phyloP scores from a whole-genome alignment of 2,888 invertebrate genomes.

The Amphiduros pacificus region DNA sequence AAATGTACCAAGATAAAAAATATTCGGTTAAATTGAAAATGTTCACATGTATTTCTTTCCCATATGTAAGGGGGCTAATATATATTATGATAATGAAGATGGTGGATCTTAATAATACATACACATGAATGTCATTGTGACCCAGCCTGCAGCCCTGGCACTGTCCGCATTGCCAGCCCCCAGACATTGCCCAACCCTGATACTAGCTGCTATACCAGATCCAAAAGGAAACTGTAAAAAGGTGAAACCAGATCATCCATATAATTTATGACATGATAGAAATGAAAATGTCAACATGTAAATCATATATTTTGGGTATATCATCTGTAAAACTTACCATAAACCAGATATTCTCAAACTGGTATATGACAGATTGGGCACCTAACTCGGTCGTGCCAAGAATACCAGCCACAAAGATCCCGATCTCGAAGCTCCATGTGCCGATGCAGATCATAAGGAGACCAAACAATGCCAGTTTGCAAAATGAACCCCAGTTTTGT shows the following conservation, averaged over 20 bases:
- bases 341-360: constrained; percentile 19
- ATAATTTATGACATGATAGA: neutral
- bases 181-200: constrained; percentile 27
- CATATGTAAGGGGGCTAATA: too few species aligned
- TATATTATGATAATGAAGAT: too few species aligned
- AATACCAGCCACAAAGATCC: constrained; percentile 10
- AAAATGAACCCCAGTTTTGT: constrained; percentile 8
- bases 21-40: too few species aligned
- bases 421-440: constrained; percentile 10
- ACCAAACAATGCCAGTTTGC: constrained; percentile 5
- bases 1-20: too few species aligned
- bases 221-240: constrained; percentile 25
- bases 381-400: constrained; percentile 22
- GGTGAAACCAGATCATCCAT: neutral
- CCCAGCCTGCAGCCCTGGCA: constrained; percentile 24
- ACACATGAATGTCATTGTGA: constrained; percentile 19
- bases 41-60: too few species aligned
- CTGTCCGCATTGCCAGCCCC: constrained; percentile 23
- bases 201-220: constrained; percentile 20
- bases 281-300: neutral
- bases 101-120: too few species aligned
- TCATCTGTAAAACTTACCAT: constrained; percentile 17
- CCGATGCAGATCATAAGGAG: constrained; percentile 12
- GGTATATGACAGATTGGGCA: constrained; percentile 24
- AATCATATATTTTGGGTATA: neutral